Percentiles rank a stretch among this genome's conserved stretches.
These are phyloP conservation scores for Polydrusus tereticollis DNA, from an alignment of 2,888 invertebrate species.

Conservation along the genomic window DNA sequence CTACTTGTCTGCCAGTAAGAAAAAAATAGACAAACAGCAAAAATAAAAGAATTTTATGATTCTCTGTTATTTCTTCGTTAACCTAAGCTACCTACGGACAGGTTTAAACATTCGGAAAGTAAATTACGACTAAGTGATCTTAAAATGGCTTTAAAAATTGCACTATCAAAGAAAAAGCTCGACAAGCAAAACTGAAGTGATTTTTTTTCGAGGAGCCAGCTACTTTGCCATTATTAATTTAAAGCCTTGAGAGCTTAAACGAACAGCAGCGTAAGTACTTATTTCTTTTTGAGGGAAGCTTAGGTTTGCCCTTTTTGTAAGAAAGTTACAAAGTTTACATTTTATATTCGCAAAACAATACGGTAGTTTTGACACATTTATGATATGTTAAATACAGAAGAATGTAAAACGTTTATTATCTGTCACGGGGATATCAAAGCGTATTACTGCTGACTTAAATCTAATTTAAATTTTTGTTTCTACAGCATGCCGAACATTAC, in stretches of 20 bases:
- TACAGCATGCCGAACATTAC: slow-evolving; percentile 15
- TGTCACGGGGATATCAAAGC: neutral
- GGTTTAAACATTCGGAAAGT: slow-evolving; percentile 48
- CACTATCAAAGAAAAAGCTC: slow-evolving; percentile 38
- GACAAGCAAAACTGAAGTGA: slow-evolving; percentile 32
- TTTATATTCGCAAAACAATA: no score
- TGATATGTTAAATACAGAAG: no score
- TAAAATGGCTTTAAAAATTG: slow-evolving; percentile 47
- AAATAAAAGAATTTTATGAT: no score
- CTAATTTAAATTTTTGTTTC: neutral
- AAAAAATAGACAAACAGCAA: no score
- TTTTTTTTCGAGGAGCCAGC: slow-evolving; percentile 27
- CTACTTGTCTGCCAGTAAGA: no score
- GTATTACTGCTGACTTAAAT: neutral
- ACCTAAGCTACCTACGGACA: slow-evolving; percentile 3
- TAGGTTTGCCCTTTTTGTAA: neutral
- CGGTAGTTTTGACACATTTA: no score
- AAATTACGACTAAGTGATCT: slow-evolving; percentile 55
- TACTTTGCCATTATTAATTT: slow-evolving; percentile 35
- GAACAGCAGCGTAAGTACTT: neutral
- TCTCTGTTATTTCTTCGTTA: no score
- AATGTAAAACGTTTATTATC: neutral
- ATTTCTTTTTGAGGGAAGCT: neutral
- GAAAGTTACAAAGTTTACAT: no score
- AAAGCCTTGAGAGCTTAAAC: neutral